Evolutionary conservation across 2,888 invertebrate genomes (phyloP).

Genomic region (Drosophila aldrichi): DNA sequence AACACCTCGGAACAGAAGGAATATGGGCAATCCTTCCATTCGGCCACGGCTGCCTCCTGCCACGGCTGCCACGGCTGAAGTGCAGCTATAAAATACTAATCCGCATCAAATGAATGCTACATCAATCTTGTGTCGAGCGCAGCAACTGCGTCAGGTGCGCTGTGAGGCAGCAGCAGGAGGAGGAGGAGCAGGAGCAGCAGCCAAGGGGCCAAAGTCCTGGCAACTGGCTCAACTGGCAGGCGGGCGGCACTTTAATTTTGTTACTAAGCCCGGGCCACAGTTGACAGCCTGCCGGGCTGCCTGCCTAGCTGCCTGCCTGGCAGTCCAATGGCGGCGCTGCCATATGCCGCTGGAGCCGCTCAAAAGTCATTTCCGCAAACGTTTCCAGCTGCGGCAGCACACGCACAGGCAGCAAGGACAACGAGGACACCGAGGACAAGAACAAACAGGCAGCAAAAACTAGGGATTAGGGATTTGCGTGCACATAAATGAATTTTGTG

Average conservation of each 20-base stretch:
- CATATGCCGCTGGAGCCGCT: constrained; percentile 74
- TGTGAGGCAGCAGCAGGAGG: not conserved
- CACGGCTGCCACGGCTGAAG: constrained; percentile 52
- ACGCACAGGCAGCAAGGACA: constrained; percentile 13
- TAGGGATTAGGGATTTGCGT: constrained; percentile 81
- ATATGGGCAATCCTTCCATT: not conserved
- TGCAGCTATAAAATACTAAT: constrained; percentile 82
- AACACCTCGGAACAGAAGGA: constrained; percentile 39
- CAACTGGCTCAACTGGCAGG: constrained; percentile 41
- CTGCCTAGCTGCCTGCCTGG: constrained; percentile 12
- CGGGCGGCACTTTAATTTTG: constrained; percentile 75
- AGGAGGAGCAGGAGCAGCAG: too few relatives aligned
- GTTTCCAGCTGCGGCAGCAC: constrained; percentile 63
- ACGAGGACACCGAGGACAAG: constrained; percentile 37
- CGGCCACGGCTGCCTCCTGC: too few relatives aligned
- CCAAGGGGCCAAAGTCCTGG: constrained; percentile 20
- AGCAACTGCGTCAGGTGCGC: constrained; percentile 40
- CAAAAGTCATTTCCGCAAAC: constrained; percentile 81
- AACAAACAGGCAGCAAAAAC: constrained; percentile 76
- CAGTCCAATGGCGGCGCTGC: constrained; percentile 22
- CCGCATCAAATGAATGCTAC: constrained; percentile 81
- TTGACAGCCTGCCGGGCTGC: constrained; percentile 56
- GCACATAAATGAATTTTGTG: constrained; percentile 81
- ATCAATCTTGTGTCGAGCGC: constrained; percentile 77
- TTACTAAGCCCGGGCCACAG: constrained; percentile 68